Conservation (phyloP, 2,113 vertebrate species). For the Chauna torquata region DNA sequence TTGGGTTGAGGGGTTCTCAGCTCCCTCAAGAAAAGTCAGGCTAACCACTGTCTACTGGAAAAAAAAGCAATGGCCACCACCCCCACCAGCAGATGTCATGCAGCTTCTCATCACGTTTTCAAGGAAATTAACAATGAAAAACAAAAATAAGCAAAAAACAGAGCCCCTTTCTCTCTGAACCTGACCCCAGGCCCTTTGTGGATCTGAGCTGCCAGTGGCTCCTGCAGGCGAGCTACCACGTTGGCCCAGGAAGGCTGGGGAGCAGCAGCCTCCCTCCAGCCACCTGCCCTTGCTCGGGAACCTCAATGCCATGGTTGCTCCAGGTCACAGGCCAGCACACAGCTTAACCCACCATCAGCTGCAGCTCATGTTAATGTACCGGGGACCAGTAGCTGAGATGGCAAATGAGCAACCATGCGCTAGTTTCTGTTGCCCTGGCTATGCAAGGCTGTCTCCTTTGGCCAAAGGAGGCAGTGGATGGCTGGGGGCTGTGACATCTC, state of each 20-base stretch:
- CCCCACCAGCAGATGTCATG: not conserved
- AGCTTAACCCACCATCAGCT: not conserved
- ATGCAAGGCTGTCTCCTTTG: not conserved
- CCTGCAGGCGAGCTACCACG: accelerated
- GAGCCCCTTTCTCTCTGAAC: not conserved
- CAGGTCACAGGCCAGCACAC: not conserved
- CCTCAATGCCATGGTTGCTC: accelerated
- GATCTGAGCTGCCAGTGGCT: not conserved
- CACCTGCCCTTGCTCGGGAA: not conserved
- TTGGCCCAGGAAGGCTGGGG: not conserved
- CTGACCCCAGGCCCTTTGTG: not conserved
- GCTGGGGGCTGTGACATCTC: not conserved
- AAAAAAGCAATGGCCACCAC: not conserved
- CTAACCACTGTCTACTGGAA: not conserved
- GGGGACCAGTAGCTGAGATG: accelerated
- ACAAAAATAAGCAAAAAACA: not conserved
- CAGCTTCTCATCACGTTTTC: not conserved
- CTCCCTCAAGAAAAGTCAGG: not conserved
- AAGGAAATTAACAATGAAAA: not conserved
- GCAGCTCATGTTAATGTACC: not conserved
- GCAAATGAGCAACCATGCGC: not conserved
- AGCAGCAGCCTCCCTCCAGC: not conserved
- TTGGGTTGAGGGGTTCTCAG: not conserved
- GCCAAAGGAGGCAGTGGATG: not conserved
- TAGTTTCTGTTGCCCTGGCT: not conserved